Evolutionary conservation across 2,113 vertebrate species (phyloP), one percentile per base, ranked within the genome.

Genomic region (Pseudorhombus dupliciocellatus): DNA sequence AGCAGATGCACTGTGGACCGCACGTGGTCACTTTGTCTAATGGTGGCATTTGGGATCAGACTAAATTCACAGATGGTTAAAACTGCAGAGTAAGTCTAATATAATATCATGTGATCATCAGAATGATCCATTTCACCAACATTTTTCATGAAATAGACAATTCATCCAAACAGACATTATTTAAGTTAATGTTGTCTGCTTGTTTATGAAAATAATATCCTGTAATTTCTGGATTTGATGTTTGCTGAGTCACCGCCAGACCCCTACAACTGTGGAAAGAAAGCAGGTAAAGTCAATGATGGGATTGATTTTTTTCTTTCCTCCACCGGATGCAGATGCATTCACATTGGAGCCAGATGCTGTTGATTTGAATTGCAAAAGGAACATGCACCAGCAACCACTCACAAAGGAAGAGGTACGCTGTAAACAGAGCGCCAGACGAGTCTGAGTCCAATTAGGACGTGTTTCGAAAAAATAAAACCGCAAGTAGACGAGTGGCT

Each of bases 391-490:
- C 15, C 42, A 46, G 42, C 14, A 46, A 46, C 42, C 8, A 34
- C 24, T 55, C 25, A 55, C 53, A 53, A 25, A 53, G 53, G 5
- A 2, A 2, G 21, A 22, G 24, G 7, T 20, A 0, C 25, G 22
- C 6, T 62, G 22, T 61, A 53, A 65, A 75, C 7, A 20, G 12
- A 54, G 30, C 52, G 30, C 22, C 46, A 56, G 53, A 42, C 16
- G 2, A 18, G 21, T 31, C 22, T 26, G 31, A 57, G 30, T 51
- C 37, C 8, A 22, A 48, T 14, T 61, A 55, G 34, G 20, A 42
- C 28, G 34, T 28, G 15, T 46, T 50, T 75, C 58, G n/a, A 26
- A n/a, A 25, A 59, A 51, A 84, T 63, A 61, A 62, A 75, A 26
- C 50, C 61, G 16, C 28, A 63, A 42, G 28, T 25, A 44, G 44